Base-by-base conservation (phyloP, 2,888 invertebrate species). In the Galeruca laticollis region DNA sequence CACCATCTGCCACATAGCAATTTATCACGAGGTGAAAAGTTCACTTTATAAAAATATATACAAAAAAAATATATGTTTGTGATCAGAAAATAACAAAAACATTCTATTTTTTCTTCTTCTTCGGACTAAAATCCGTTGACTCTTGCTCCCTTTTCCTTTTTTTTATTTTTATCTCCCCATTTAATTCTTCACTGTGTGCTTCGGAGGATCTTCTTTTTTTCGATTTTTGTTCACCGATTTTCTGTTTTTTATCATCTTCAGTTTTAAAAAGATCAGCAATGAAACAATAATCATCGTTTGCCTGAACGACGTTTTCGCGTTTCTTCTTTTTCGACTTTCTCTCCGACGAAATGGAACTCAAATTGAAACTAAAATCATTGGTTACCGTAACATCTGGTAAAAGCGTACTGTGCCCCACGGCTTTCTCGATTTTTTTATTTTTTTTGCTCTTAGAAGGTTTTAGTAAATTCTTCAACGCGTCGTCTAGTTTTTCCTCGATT, bases 401-500 rank as follows among this genome's bases (percentile, higher is more conserved):
- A 9, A 54, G n/a, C 21, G 63, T 63, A 54, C 63, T 63, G 21
- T 54, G 54, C 10, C 21, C 26, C n/a, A 63, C 0, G 1, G 63
- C 9, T 33, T 35, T 15, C 15, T 56, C 15, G 9, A 13, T 40
- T 54, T 68, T 54, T 56, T 68, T 71, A 57, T 52, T 37, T 37
- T 60, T 69, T 47, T 62, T 69, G 26, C 59, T 65, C 35, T 65
- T 61, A 13, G 2, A 37, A 31, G 54, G 62, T 33, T 72, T 73
- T 4, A 61, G 43, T 5, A 75, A 54, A 20, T 67, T 69, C 35
- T 72, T 72, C 52, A 73, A 69, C 0, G 75, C 75, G 15, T 75
- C 67, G 49, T 76, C 59, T n/a, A 82, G 71, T 71, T 78, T 79
- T 20, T 73, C 59, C 56, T 77, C 70, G n/a, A 80, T 73, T n/a